A percentile compares a stretch with the other conserved stretches of the same genome.
phyloP scores from a whole-genome alignment of 2,113 vertebrate genomes.

The Mormyrus iriodes region DNA sequence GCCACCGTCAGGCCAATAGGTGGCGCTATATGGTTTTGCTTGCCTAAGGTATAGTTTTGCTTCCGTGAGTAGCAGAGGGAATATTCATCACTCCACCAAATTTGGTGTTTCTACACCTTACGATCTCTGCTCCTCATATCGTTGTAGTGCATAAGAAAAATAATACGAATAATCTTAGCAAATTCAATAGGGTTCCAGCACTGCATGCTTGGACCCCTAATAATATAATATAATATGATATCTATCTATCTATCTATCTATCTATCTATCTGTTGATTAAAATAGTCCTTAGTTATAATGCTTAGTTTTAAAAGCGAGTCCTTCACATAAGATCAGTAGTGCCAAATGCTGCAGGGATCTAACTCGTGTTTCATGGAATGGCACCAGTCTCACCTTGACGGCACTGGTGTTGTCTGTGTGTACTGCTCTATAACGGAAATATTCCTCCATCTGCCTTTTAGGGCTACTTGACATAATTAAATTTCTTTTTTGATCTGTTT shows the following conservation, averaged over 20 bases:
- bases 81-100: no score
- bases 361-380: neutral
- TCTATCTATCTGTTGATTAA: neutral
- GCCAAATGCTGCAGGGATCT: neutral
- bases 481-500: neutral
- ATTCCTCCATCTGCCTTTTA: neutral
- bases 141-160: no score
- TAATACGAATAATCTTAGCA: no score
- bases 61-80: no score
- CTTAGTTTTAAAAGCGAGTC: neutral
- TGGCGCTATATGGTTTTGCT: no score
- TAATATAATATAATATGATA: no score
- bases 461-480: conserved; percentile 5
- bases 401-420: neutral
- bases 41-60: no score
- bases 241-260: neutral
- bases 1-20: neutral
- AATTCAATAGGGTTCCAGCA: no score
- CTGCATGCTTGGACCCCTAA: no score
- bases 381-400: neutral
- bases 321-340: neutral
- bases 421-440: neutral
- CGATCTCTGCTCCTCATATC: no score
- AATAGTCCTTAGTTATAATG: neutral
- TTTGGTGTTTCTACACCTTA: no score